Percentiles rank a stretch among this genome's conserved stretches.
Evolutionary conservation across 1,140 invertebrate species (phyloP).

Genomic region (Ceratosolen solmsi): DNA sequence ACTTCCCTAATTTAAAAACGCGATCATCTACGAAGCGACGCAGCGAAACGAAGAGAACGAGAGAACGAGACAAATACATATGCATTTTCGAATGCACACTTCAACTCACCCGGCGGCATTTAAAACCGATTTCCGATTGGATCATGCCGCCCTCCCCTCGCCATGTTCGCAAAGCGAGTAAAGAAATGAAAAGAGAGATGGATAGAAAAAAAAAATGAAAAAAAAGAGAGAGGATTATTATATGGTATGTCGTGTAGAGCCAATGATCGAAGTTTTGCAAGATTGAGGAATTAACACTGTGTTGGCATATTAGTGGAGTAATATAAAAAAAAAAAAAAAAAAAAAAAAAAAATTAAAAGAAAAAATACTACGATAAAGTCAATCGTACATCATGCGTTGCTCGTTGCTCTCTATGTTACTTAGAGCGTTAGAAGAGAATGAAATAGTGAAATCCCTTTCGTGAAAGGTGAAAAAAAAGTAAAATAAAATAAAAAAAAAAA

Average conservation of each 20-base stretch:
- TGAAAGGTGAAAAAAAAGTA: no score
- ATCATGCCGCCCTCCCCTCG: not conserved
- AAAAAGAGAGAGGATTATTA: not conserved
- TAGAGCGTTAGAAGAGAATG: no score
- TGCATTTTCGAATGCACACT: slow-evolving; percentile 2
- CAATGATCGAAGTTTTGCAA: slow-evolving; percentile 50
- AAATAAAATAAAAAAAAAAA: no score
- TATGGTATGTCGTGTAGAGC: slow-evolving; percentile 6
- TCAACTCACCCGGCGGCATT: not conserved
- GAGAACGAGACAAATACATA: not conserved
- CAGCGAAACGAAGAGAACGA: not conserved
- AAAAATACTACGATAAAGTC: no score
- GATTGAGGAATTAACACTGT: slow-evolving; percentile 33
- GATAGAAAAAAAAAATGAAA: not conserved
- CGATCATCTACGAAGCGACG: slow-evolving; percentile 31
- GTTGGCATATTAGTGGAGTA: no score
- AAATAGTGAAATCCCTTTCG: no score
- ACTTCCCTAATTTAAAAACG: slow-evolving; percentile 48
- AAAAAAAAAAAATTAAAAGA: no score
- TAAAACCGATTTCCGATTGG: slow-evolving; percentile 43
- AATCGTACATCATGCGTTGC: no score
- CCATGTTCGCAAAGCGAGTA: not conserved
- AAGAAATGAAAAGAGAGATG: not conserved
- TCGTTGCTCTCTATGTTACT: no score
- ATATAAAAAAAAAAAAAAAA: no score